These are phyloP conservation scores for Cheilosia scutellata DNA, from an alignment of 2,888 invertebrate genomes.

Conservation along the genomic window DNA sequence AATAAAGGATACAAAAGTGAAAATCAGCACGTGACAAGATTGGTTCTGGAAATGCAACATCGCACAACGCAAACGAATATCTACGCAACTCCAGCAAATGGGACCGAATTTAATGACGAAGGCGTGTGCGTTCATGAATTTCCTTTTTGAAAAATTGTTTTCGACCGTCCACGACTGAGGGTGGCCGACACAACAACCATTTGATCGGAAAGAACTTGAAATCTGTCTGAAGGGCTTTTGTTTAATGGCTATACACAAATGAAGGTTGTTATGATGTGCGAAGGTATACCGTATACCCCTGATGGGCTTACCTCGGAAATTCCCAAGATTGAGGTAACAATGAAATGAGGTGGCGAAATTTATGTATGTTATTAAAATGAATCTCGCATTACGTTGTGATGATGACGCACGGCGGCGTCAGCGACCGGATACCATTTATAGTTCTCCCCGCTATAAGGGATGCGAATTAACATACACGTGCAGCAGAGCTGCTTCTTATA, in stretches of 20 bases:
- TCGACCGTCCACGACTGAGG: slow-evolving; percentile 40
- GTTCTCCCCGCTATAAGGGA: slow-evolving; percentile 38
- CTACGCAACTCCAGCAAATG: slow-evolving; percentile 57
- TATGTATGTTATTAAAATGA: slow-evolving; percentile 73
- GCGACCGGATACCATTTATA: slow-evolving; percentile 34
- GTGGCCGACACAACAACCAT: slow-evolving; percentile 53
- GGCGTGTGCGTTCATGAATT: slow-evolving; percentile 68
- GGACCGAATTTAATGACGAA: slow-evolving; percentile 66
- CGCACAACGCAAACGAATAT: slow-evolving; percentile 43
- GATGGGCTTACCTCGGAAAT: slow-evolving; percentile 1
- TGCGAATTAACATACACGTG: slow-evolving; percentile 72
- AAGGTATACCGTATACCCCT: slow-evolving; percentile 51
- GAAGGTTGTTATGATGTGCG: slow-evolving; percentile 65
- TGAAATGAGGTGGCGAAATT: slow-evolving; percentile 71
- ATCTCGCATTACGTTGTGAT: slow-evolving; percentile 56
- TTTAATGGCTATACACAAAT: slow-evolving; percentile 69
- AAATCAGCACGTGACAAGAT: slow-evolving; percentile 67
- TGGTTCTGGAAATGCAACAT: slow-evolving; percentile 70
- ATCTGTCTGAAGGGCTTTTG: slow-evolving; percentile 58
- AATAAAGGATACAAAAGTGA: slow-evolving; percentile 46
- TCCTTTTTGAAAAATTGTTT: slow-evolving; percentile 51
- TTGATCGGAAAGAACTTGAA: slow-evolving; percentile 58
- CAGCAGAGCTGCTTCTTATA: slow-evolving; percentile 1
- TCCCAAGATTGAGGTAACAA: slow-evolving; percentile 61
- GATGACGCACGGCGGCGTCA: not conserved